A percentile compares a stretch with the other conserved stretches of the same genome.
phyloP scores from a whole-genome alignment of 2,113 vertebrate species.

The Scartelaos histophorus region DNA sequence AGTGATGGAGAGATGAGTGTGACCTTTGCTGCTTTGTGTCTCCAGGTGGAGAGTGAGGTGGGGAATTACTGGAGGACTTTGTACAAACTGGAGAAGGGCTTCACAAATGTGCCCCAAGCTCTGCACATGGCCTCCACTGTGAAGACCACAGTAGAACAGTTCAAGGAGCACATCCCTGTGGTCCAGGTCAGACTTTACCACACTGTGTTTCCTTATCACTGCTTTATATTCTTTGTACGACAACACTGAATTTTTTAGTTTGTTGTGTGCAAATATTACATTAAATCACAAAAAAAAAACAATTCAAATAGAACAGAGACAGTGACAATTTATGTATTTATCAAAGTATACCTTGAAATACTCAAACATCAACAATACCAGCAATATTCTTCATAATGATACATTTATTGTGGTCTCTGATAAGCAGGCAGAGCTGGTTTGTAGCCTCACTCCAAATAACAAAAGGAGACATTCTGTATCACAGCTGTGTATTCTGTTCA shows the following conservation, averaged over 20 bases:
- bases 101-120: slow-evolving; percentile 76
- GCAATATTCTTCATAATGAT: too few species aligned
- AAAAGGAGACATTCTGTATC: too few species aligned
- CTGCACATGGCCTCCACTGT: slow-evolving; percentile 75
- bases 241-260: too few species aligned
- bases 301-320: neutral
- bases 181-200: slow-evolving; percentile 73
- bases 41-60: slow-evolving; percentile 77
- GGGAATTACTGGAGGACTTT: slow-evolving; percentile 81
- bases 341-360: too few species aligned
- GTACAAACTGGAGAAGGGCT: slow-evolving; percentile 84
- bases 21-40: neutral
- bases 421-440: too few species aligned
- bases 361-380: too few species aligned
- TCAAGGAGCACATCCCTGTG: slow-evolving; percentile 82
- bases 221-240: too few species aligned
- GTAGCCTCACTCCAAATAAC: too few species aligned
- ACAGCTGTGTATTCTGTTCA: neutral
- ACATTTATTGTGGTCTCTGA: too few species aligned
- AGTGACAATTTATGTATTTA: too few species aligned
- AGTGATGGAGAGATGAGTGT: neutral
- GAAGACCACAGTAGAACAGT: slow-evolving; percentile 80
- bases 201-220: too few species aligned
- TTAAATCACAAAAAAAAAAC: too few species aligned
- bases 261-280: neutral